Evolutionary conservation across 2,888 invertebrate genomes (phyloP).

Genomic region (Hipparchia sbordonii): DNA sequence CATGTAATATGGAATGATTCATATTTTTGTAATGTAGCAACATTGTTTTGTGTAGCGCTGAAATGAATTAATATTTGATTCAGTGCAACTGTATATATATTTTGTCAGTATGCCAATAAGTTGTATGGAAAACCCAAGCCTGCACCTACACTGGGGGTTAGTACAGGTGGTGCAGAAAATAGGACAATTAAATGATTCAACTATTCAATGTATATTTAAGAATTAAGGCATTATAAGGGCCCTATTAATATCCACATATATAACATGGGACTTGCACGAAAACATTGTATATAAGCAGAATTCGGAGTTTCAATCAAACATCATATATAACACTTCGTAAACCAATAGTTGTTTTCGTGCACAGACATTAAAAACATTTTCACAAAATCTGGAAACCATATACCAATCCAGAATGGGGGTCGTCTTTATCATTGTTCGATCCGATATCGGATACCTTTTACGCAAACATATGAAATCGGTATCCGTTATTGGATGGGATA

Average conservation of each 20-base stretch:
- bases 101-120: constrained; percentile 16
- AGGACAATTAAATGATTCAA: constrained; percentile 79
- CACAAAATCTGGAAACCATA: background rate
- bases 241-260: background rate
- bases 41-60: background rate
- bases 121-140: constrained; percentile 63
- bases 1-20: background rate
- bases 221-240: background rate
- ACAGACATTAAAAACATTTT: background rate
- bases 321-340: background rate
- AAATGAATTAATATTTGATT: background rate
- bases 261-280: background rate
- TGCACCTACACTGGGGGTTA: constrained; percentile 64
- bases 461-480: background rate
- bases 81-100: background rate
- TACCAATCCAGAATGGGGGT: background rate
- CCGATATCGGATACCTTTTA: background rate
- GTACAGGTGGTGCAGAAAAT: constrained; percentile 75
- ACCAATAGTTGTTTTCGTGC: background rate
- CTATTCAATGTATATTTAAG: constrained; percentile 52
- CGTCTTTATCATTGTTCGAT: background rate
- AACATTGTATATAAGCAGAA: background rate
- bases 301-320: background rate
- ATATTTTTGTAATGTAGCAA: background rate
- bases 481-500: background rate